A percentile compares a stretch with the other conserved stretches of the same genome.
phyloP scores from a whole-genome alignment of 2,113 vertebrate genomes.

The Mustela nigripes region DNA sequence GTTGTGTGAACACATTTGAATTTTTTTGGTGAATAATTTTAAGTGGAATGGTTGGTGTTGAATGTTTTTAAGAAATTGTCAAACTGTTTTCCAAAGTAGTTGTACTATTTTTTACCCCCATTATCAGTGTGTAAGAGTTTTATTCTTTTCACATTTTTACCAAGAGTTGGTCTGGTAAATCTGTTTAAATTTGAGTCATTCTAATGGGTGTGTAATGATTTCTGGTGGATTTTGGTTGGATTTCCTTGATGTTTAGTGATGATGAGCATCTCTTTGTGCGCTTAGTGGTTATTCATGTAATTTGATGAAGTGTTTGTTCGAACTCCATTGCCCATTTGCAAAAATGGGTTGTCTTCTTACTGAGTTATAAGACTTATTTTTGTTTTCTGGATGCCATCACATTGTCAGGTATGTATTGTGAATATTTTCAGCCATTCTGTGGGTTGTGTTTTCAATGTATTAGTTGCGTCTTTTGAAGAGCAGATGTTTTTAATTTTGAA shows the following conservation, averaged over 20 bases:
- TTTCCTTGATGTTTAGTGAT: neutral
- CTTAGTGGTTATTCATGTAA: neutral
- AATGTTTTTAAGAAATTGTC: neutral
- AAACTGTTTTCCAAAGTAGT: neutral
- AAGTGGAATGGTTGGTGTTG: neutral
- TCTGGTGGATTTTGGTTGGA: neutral
- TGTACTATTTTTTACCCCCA: neutral
- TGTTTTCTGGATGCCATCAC: neutral
- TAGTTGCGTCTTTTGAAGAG: slow-evolving; percentile 24
- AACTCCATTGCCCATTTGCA: neutral
- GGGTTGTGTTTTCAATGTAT: slow-evolving; percentile 33
- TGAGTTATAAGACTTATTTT: slow-evolving; percentile 17
- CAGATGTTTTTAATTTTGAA: slow-evolving; percentile 24
- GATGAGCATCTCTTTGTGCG: neutral
- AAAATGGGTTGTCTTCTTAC: neutral
- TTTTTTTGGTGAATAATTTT: neutral
- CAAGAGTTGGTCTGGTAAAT: neutral
- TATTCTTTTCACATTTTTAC: neutral
- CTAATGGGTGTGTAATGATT: neutral
- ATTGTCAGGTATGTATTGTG: neutral
- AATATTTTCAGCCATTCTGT: neutral
- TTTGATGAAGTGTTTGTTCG: neutral
- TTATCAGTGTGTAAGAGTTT: neutral
- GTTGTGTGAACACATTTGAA: neutral
- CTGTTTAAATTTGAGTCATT: neutral